Conservation (phyloP, 2,888 invertebrate species). For the Cylloceria caligata region DNA sequence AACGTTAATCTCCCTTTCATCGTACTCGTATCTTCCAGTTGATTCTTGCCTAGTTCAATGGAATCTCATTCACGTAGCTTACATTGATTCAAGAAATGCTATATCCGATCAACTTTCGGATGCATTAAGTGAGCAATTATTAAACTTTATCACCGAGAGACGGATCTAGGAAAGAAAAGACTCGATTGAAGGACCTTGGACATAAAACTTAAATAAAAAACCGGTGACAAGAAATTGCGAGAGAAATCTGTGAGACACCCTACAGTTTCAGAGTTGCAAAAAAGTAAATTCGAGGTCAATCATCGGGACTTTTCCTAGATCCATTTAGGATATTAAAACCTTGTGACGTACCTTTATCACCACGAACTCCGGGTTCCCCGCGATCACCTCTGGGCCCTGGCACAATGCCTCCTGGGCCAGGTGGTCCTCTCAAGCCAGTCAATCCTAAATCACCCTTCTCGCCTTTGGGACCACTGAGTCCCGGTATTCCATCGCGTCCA, state of each 20-base stretch:
- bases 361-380: conserved; percentile 71
- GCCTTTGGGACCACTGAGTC: conserved; percentile 80
- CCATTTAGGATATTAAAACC: no score
- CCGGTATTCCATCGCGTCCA: conserved; percentile 74
- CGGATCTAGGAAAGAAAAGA: not conserved
- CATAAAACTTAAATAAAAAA: no score
- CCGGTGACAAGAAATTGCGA: no score
- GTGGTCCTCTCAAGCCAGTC: conserved; percentile 74
- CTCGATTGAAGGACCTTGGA: not conserved
- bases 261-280: not conserved
- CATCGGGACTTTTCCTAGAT: not conserved
- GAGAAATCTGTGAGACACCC: no score
- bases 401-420: conserved; percentile 28
- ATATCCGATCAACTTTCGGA: not conserved
- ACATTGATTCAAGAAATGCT: not conserved
- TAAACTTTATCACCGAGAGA: not conserved
- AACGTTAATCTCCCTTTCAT: conserved; percentile 57
- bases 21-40: conserved; percentile 22
- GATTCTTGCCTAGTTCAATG: conserved; percentile 8
- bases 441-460: conserved; percentile 78
- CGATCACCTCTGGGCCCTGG: conserved; percentile 72
- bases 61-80: not conserved
- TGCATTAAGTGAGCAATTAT: not conserved
- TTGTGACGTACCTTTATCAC: conserved; percentile 51
- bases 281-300: no score